Base-by-base conservation (phyloP, 2,888 invertebrate species). In the Alloscopus bannaensis region DNA sequence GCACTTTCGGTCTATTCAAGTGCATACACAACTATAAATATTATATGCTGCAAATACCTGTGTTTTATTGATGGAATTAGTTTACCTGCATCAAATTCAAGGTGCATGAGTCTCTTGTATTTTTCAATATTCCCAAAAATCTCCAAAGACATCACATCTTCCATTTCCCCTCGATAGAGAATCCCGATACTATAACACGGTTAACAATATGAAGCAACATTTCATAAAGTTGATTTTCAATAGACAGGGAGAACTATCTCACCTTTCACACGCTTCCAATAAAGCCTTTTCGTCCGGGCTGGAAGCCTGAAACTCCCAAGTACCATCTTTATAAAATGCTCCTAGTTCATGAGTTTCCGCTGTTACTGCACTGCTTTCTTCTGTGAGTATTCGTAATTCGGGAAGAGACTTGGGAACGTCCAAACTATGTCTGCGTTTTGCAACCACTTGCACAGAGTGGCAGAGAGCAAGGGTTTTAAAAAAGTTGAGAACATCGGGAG, bases 241-340 rank as follows among this genome's bases (percentile, higher is more conserved):
- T n/a, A n/a, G n/a, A n/a, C n/a, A n/a, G n/a, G n/a, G n/a, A 8
- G 22, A 6, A 18, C 36, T 16, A 26, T 47, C 76, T 36, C 92
- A 92, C 89, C 93, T 92, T 81, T 94, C 93, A 22, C 95, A 94
- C 0, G 95, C 95, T 88, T 96, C 96, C 0, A 97, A 94, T 18
- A 98, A 89, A 0, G 97, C 96, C 86, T 97, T 96, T 88, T 97
- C 97, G 88, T 98, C 97, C 0, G 97, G 96, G 87, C 97, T 97
- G 28, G 95, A 94, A 6, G 94, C 94, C 89, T 95, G 93, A 79
- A 16, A 80, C 77, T 29, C 68, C 55, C 18, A 13, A 29, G n/a
- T n/a, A 13, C 42, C 29, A 22, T 22, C n/a, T n/a, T n/a, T n/a
- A n/a, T n/a, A n/a, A n/a, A n/a, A n/a, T n/a, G n/a, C n/a, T n/a